phyloP scores from a whole-genome alignment of 2,113 vertebrate genomes.

The Engraulis encrasicolus region DNA sequence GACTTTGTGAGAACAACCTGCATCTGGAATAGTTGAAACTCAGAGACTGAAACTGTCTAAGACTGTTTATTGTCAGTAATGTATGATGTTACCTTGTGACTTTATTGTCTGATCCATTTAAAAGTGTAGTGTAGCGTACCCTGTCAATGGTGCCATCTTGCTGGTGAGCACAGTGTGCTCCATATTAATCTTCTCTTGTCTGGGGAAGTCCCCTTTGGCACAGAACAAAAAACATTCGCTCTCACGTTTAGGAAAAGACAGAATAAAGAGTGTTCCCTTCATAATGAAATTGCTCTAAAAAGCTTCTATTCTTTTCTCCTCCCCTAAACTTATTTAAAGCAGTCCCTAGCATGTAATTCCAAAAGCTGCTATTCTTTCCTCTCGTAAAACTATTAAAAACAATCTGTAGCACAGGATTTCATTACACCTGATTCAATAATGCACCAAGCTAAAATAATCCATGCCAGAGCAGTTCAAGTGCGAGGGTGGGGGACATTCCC shows the following conservation, averaged over 20 bases:
- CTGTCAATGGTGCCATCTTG: neutral
- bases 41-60: neutral
- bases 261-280: constrained; percentile 29
- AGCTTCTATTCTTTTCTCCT: neutral
- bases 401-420: constrained; percentile 15
- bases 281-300: constrained; percentile 31
- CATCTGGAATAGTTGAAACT: neutral
- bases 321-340: constrained; percentile 7
- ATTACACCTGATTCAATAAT: constrained; percentile 34
- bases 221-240: neutral
- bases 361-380: constrained; percentile 11
- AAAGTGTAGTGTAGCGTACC: neutral
- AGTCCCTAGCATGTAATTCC: constrained; percentile 12
- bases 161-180: neutral
- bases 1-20: neutral
- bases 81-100: neutral
- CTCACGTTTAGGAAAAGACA: neutral
- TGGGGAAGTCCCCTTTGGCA: neutral
- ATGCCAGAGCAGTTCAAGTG: constrained; percentile 17
- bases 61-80: neutral
- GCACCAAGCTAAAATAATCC: constrained; percentile 12
- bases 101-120: neutral
- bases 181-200: neutral
- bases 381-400: constrained; percentile 14
- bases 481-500: neutral